Conservation (phyloP, 2,797 vertebrate species). For the Delichon dasypus region DNA sequence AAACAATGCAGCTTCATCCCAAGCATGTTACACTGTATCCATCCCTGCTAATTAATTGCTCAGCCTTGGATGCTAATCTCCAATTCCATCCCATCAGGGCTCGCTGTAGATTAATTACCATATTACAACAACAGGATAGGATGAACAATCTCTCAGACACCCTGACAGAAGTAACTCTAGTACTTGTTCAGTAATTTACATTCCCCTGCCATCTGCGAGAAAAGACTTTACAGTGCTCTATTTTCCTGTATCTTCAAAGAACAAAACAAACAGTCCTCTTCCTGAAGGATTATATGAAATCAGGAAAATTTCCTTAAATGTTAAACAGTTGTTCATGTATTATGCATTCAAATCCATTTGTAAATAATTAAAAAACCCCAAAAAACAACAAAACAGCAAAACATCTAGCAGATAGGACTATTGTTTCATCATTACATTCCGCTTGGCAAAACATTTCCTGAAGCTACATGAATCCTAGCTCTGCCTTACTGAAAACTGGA, state of each 20-base stretch:
- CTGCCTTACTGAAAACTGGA: neutral
- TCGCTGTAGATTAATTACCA: slow-evolving; percentile 7
- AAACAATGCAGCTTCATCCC: neutral
- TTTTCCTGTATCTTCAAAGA: neutral
- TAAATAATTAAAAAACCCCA: neutral
- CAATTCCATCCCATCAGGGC: neutral
- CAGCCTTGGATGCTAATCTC: neutral
- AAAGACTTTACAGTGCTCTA: neutral
- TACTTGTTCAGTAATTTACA: neutral
- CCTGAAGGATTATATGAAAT: neutral
- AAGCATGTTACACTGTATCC: neutral
- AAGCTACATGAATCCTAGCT: neutral
- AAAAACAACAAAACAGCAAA: too few species aligned
- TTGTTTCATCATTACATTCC: neutral
- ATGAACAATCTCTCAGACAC: neutral
- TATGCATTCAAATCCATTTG: neutral
- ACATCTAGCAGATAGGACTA: neutral
- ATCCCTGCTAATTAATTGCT: neutral
- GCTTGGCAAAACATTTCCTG: neutral
- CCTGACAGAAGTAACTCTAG: neutral
- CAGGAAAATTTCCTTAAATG: neutral
- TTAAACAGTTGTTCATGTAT: neutral
- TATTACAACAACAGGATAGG: neutral
- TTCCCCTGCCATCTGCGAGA: neutral
- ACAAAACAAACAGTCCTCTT: neutral